Evolutionary conservation across 2,888 invertebrate genomes (phyloP).

Genomic region (Psococerastis gibbosa): DNA sequence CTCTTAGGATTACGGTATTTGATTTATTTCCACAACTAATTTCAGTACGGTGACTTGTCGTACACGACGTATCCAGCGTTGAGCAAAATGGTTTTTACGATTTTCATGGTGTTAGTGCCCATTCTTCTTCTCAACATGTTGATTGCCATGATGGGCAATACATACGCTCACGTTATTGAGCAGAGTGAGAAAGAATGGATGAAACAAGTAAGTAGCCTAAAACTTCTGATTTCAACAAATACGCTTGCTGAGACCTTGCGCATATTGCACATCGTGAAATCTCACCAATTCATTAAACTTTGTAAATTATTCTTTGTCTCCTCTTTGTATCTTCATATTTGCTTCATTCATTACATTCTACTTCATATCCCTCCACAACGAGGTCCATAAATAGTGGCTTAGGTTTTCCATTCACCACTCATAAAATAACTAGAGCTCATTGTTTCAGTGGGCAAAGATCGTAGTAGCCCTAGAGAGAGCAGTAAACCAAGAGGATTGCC

Average conservation of each 20-base stretch:
- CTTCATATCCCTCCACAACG: conserved; percentile 14
- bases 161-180: conserved; percentile 92
- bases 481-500: conserved; percentile 74
- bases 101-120: conserved; percentile 96
- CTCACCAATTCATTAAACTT: too few species aligned
- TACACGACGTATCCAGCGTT: conserved; percentile 79
- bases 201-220: conserved; percentile 82
- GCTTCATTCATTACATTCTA: conserved; percentile 11
- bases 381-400: too few species aligned
- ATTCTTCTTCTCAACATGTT: conserved; percentile 91
- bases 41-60: conserved; percentile 79
- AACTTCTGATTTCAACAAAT: conserved; percentile 3
- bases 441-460: conserved; percentile 86
- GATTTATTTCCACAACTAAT: too few species aligned
- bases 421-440: too few species aligned
- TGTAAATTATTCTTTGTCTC: too few species aligned
- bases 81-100: conserved; percentile 87
- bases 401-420: too few species aligned
- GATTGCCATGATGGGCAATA: conserved; percentile 99
- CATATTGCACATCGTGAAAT: too few species aligned
- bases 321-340: not conserved
- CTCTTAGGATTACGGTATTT: too few species aligned
- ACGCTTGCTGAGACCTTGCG: not conserved
- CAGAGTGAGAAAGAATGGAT: conserved; percentile 99
- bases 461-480: conserved; percentile 91